Base-by-base conservation (phyloP, 2,797 vertebrate genomes). In the Cuniculus paca region DNA sequence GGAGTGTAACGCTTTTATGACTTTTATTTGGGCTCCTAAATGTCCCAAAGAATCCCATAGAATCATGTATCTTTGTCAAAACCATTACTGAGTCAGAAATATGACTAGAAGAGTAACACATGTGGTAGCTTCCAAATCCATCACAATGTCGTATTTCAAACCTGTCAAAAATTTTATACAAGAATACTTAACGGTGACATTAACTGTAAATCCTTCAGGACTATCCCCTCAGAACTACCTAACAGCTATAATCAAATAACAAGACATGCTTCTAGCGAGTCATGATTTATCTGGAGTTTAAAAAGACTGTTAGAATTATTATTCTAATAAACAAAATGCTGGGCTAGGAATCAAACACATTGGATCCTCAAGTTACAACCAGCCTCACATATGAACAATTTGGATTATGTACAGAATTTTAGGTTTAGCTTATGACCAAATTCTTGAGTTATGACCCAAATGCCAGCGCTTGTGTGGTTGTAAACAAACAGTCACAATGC, bases 201-300 rank as follows among this genome's bases (percentile, higher is more conserved):
- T 80, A 89, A 34, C 52, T 78, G 12, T 52, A 90, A 74, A 91
- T 83, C 74, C 63, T 50, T 95, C n/a, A 84, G 17, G 94, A 93
- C 54, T n/a, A 48, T n/a, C 42, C 94, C 54, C 42, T 87, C 42
- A 72, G 36, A 87, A 78, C 9, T 31, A 93, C 26, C 39, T 83
- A 85, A 31, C 2, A 87, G 58, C 16, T 96, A 72, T 26, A 75
- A 95, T n/a, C 26, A 93, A 94, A 39, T 58, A 68, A 88, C 31
- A 93, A 94, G 93, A 83, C 17, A 31, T 34, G 50, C 39, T 79
- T 88, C 22, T 14, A 56, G 16, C 26, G 17, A 31, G 70, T 39
- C 19, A 74, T 54, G 20, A 94, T 91, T 45, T 72, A 48, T 20
- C 45, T 54, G 26, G 52, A 70, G 28, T 84, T 61, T 54, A 22